Conservation (phyloP, 2,888 invertebrate genomes). For the Archips crataeganus region DNA sequence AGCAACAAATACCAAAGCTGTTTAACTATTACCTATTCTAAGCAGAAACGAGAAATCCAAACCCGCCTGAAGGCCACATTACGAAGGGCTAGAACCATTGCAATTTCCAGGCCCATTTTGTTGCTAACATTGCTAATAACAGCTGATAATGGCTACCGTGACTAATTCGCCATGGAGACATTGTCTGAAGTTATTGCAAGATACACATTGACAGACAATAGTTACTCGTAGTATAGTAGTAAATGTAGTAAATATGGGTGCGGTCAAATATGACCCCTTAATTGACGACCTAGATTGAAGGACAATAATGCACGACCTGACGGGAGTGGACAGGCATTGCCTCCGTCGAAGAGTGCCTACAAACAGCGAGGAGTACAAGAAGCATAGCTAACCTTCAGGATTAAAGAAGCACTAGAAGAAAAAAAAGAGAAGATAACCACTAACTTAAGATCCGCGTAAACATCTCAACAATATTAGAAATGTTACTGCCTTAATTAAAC, state of each 20-base stretch:
- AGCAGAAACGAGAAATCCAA: slow-evolving; percentile 16
- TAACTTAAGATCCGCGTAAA: too few relatives aligned
- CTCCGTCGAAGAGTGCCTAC: too few relatives aligned
- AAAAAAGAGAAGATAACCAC: too few relatives aligned
- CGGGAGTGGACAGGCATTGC: too few relatives aligned
- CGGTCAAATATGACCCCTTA: too few relatives aligned
- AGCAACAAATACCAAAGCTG: not conserved
- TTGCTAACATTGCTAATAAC: slow-evolving; percentile 9
- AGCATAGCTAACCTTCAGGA: too few relatives aligned
- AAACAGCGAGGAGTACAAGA: too few relatives aligned
- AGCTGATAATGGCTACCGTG: slow-evolving; percentile 20
- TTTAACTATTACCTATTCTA: slow-evolving; percentile 10
- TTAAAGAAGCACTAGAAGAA: too few relatives aligned
- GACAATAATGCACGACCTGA: too few relatives aligned
- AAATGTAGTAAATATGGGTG: not conserved
- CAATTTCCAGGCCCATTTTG: slow-evolving; percentile 21
- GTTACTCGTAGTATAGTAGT: not conserved
- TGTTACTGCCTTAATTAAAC: too few relatives aligned
- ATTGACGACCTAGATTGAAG: too few relatives aligned
- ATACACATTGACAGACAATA: slow-evolving; percentile 12
- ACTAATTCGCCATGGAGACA: slow-evolving; percentile 34
- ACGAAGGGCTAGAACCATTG: slow-evolving; percentile 20
- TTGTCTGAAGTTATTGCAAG: slow-evolving; percentile 31
- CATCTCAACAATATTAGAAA: too few relatives aligned
- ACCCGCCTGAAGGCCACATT: slow-evolving; percentile 7